Evolutionary conservation across 2,888 invertebrate species (phyloP), one percentile per base, ranked within the genome.

Genomic region (Brenthis hecate): DNA sequence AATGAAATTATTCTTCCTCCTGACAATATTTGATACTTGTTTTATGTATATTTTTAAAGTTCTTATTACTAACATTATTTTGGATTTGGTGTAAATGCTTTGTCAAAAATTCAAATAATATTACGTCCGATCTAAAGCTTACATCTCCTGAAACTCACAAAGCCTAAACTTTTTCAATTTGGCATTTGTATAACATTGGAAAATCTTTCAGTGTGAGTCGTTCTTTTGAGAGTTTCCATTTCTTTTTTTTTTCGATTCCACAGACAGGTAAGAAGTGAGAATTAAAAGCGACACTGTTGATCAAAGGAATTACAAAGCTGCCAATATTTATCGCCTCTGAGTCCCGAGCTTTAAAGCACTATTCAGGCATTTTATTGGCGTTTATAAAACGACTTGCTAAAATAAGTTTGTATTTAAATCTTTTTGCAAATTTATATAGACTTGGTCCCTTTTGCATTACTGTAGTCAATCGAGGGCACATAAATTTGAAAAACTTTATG

Each of bases 241-340:
- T 68, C 62, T 56, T 63, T 68, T 56, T 63, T 53, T 53, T 55
- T 13, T 55, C 54, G 84, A 85, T 86, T 87, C 84, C 80, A 81
- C 84, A 85, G 86, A 85, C 84, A 85, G 78, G 81, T 81, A 76
- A 77, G 78, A 77, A 80, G 80, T 76, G 76, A 71, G 73, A 71
- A 76, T 77, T 63, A 68, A 78, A 62, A 62, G 48, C n/a, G 53
- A 63, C 63, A 63, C 63, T 53, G 16, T 63, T 68, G 48, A 55
- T 64, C 64, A 55, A 64, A 64, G 48, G 64, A 43, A 43, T 62
- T 43, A 36, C 53, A 62, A 61, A 61, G 53, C 54, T 53, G 43
- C 62, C 53, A 63, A 70, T 66, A 70, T 68, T 65, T 68, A 65
- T 68, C 68, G 65, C 56, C 56, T 51, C 61, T 19, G 54, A 68